Evolutionary conservation across 1,140 invertebrate genomes (phyloP).

Genomic region (Lanistes nyassanus): DNA sequence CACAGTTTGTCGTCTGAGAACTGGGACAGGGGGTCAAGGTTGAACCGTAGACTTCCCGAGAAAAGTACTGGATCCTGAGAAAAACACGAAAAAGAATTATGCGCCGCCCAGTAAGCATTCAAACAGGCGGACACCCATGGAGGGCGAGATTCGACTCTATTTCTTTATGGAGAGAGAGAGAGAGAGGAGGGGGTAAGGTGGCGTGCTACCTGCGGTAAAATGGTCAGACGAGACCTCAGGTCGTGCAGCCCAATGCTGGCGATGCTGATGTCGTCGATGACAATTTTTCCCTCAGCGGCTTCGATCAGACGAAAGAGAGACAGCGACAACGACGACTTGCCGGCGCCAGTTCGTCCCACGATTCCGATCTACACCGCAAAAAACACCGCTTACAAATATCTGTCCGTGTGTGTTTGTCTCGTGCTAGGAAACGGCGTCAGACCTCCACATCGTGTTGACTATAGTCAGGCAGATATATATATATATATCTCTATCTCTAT

Average conservation of each 20-base stretch:
- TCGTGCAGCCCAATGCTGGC: constrained; percentile 15
- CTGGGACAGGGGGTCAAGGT: constrained; percentile 85
- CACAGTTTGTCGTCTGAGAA: constrained; percentile 76
- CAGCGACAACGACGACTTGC: constrained; percentile 20
- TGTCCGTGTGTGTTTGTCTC: too few relatives aligned
- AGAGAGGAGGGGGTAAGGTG: too few relatives aligned
- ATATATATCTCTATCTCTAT: too few relatives aligned
- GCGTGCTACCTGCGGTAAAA: constrained; percentile 15
- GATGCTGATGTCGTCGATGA: constrained; percentile 24
- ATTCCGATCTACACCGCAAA: constrained; percentile 16
- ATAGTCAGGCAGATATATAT: too few relatives aligned
- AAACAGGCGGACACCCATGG: too few relatives aligned
- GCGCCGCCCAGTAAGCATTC: too few relatives aligned
- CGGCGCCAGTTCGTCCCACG: constrained; percentile 23
- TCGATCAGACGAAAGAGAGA: constrained; percentile 27
- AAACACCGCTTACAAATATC: too few relatives aligned
- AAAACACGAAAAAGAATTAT: background rate
- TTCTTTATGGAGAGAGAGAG: too few relatives aligned
- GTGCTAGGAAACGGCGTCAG: too few relatives aligned
- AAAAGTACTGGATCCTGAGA: constrained; percentile 81
- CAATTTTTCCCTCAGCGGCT: constrained; percentile 7
- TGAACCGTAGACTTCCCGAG: constrained; percentile 81
- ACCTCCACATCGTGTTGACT: too few relatives aligned
- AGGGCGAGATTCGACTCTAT: too few relatives aligned
- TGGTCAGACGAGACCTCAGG: constrained; percentile 14